Evolutionary conservation across 2,113 vertebrate genomes (phyloP).

Genomic region (Nanorana parkeri): DNA sequence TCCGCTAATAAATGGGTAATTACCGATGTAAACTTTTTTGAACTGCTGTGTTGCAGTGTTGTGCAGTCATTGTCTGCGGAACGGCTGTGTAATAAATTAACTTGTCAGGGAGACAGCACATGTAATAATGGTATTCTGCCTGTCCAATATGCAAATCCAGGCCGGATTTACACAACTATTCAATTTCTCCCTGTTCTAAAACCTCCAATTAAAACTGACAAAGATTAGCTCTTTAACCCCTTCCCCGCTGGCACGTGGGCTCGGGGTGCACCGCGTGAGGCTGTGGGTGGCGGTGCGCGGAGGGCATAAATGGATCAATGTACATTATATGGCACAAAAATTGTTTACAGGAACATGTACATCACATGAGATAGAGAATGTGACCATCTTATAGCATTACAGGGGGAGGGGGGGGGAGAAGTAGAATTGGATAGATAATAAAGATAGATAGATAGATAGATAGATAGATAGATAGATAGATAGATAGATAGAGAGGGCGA

Average conservation of each 20-base stretch:
- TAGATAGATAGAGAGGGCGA: too few relatives aligned
- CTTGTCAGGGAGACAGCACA: slow-evolving; percentile 42
- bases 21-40: slow-evolving; percentile 48
- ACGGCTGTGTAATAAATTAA: slow-evolving; percentile 51
- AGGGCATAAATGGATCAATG: slow-evolving; percentile 50
- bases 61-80: slow-evolving; percentile 39
- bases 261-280: background rate
- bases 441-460: too few relatives aligned
- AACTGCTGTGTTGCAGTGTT: slow-evolving; percentile 33
- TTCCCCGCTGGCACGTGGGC: background rate
- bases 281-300: too few relatives aligned
- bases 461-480: too few relatives aligned
- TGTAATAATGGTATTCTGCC: slow-evolving; percentile 53
- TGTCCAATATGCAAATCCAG: slow-evolving; percentile 51
- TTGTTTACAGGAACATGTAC: slow-evolving; percentile 20
- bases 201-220: slow-evolving; percentile 55
- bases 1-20: slow-evolving; percentile 50
- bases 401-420: background rate
- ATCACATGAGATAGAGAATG: background rate
- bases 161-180: slow-evolving; percentile 48
- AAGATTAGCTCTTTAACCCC: slow-evolving; percentile 51
- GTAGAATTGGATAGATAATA: too few relatives aligned
- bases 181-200: slow-evolving; percentile 37
- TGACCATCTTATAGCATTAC: slow-evolving; percentile 10
- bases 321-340: slow-evolving; percentile 54